These are phyloP conservation scores for Leptatherina wallacei DNA, from an alignment of 2,797 vertebrate genomes.

Conservation along the genomic window DNA sequence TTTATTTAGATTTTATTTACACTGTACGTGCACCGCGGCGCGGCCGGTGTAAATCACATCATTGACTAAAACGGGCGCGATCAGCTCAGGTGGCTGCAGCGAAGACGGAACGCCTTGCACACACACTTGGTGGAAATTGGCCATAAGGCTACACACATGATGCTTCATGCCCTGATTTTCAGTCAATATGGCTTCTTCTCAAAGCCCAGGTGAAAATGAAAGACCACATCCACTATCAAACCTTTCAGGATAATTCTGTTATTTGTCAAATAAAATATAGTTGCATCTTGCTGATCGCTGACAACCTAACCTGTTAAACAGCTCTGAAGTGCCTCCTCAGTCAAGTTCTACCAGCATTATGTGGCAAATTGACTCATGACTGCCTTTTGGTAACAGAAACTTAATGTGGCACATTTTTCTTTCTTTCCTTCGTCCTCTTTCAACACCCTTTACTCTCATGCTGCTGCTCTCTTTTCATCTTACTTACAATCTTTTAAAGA, in stretches of 20 bases:
- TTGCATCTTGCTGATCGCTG: conserved; percentile 71
- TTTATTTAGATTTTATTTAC: too few species aligned
- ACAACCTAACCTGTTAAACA: conserved; percentile 68
- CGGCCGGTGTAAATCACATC: too few species aligned
- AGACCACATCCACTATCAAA: conserved; percentile 43
- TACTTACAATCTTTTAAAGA: conserved; percentile 58
- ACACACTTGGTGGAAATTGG: too few species aligned
- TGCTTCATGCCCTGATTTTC: conserved; percentile 16
- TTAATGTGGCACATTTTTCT: conserved; percentile 83
- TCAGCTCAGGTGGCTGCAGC: too few species aligned
- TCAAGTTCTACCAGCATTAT: conserved; percentile 77
- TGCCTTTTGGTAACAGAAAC: conserved; percentile 78
- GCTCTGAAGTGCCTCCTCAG: conserved; percentile 72
- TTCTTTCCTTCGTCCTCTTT: conserved; percentile 57
- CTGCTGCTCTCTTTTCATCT: conserved; percentile 49
- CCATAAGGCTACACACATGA: conserved; percentile 12
- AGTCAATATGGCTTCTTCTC: conserved; percentile 35
- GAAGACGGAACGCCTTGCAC: too few species aligned
- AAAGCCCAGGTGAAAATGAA: conserved; percentile 39
- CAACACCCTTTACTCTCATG: conserved; percentile 38
- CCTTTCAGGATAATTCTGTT: conserved; percentile 58
- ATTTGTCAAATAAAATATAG: conserved; percentile 75
- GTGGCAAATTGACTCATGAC: conserved; percentile 85
- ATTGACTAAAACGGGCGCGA: too few species aligned
- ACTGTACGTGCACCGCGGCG: too few species aligned